Base-by-base conservation (phyloP, 1,140 invertebrate genomes). In the Diploscapter pachys region DNA sequence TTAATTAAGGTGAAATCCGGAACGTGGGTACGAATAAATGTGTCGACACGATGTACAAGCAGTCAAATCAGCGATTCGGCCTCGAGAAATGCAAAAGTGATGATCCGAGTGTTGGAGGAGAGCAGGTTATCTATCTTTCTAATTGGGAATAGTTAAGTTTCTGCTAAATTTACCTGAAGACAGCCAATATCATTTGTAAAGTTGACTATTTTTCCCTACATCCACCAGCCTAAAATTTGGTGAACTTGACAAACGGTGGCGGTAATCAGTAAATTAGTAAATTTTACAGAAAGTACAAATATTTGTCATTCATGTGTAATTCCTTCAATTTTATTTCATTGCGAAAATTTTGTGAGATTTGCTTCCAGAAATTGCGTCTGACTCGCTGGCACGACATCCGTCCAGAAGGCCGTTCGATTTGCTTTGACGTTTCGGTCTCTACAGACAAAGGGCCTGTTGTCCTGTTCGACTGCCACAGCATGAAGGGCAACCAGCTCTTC, bases 381-480 rank as follows among this genome's bases (percentile, higher is more conserved):
- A 92, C 93, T 2, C 96, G 94, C 93, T 92, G 93, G 80, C 92
- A 95, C 86, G 95, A 97, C 86, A 89, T 98, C 64, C 90, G 94
- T 64, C 90, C 91, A 2, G 90, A 91, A 78, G 90, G 89, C n/a
- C 88, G 92, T 63, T 90, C 89, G 11, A 90, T 95, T 72, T 98
- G 95, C 86, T 91, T 95, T 87, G 95, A 98, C 87, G 91, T 95
- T 0, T 93, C 94, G 0, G 89, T 90, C 69, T 90, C 90, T n/a
- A 84, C 85, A 48, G 86, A 89, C 1, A 90, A 91, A 82, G 91
- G 93, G 3, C 91, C 93, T 0, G 89, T 98, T 0, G 89, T 91
- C 56, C 86, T 98, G 48, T 98, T 92, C 80, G 85, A 79, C 55
- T 89, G 93, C 73, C 93, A 95, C 82, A 91, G 92, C 0, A 90